A percentile compares a stretch with the other conserved stretches of the same genome.
phyloP scores from a whole-genome alignment of 2,113 vertebrate genomes.

The Vulpes lagopus region DNA sequence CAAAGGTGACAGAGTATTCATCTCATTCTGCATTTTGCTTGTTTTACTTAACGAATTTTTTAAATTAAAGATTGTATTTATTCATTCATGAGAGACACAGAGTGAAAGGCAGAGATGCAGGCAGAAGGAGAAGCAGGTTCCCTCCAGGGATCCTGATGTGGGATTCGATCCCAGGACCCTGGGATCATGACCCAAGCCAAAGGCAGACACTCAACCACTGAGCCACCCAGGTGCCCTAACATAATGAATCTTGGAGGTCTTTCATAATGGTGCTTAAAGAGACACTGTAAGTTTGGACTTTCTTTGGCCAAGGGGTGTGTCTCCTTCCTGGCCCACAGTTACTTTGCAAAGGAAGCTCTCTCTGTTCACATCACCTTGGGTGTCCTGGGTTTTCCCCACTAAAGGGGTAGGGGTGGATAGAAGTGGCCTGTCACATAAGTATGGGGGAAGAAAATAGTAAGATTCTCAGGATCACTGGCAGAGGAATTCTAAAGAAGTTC shows the following conservation, averaged over 20 bases:
- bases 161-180: no score
- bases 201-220: no score
- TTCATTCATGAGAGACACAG: no score
- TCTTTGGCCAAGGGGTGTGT: not conserved
- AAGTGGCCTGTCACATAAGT: not conserved
- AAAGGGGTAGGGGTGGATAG: not conserved
- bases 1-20: not conserved
- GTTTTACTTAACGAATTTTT: not conserved
- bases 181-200: no score
- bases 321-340: not conserved
- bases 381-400: not conserved
- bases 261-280: not conserved
- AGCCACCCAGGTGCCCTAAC: not conserved
- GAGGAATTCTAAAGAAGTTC: not conserved
- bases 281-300: not conserved
- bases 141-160: no score
- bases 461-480: not conserved
- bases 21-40: not conserved
- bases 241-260: not conserved
- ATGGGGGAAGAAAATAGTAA: not conserved
- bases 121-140: no score
- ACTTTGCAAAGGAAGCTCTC: not conserved
- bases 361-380: not conserved
- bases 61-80: no score
- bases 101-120: no score